Evolutionary conservation across 1,140 invertebrate species (phyloP).

Genomic region (Aphis gossypii): DNA sequence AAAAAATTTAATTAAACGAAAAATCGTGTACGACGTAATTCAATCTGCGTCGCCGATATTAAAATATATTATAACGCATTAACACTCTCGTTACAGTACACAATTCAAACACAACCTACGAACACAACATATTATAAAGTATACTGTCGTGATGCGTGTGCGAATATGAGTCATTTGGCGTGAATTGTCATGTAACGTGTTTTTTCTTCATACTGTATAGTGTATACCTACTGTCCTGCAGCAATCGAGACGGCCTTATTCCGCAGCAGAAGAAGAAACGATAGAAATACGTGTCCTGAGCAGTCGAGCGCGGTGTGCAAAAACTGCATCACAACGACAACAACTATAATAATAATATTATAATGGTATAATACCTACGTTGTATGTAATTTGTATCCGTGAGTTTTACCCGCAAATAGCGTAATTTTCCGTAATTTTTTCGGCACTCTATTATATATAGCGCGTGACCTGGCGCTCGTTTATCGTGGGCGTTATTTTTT

Average conservation of each 20-base stretch:
- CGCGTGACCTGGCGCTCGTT: background rate
- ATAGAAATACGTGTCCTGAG: background rate
- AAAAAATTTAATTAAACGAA: background rate
- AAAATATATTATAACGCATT: slow-evolving; percentile 13
- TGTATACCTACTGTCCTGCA: background rate
- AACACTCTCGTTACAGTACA: background rate
- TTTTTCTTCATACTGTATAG: background rate
- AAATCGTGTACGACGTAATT: background rate
- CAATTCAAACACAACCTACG: background rate
- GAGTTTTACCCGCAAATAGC: background rate
- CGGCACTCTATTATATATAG: background rate
- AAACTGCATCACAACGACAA: background rate
- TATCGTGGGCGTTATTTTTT: background rate
- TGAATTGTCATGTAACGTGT: background rate
- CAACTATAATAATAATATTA: background rate
- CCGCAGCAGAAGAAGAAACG: background rate
- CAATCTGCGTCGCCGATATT: background rate
- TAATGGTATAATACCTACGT: background rate
- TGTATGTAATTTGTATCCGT: background rate
- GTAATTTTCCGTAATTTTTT: background rate
- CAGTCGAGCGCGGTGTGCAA: background rate
- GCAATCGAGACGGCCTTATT: background rate
- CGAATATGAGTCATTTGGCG: background rate
- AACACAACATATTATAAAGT: background rate
- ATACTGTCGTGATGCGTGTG: background rate